These are phyloP conservation scores for Tachuris rubrigastra DNA, from an alignment of 2,113 vertebrate genomes.

Conservation along the genomic window DNA sequence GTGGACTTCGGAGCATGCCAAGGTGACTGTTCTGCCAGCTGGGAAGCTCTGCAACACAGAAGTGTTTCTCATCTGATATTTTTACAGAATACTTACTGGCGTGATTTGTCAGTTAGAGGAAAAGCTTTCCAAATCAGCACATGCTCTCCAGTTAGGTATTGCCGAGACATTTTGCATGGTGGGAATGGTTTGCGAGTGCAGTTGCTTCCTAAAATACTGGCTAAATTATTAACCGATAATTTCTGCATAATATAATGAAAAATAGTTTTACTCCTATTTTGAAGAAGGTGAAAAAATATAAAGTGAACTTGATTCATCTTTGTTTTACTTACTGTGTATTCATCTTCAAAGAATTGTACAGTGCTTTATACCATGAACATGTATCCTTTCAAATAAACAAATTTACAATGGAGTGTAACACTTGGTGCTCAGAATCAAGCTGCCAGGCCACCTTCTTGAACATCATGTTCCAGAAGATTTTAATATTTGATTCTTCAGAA, in stretches of 20 bases:
- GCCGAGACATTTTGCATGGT: neutral
- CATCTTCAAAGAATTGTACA: neutral
- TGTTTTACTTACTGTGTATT: neutral
- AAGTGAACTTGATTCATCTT: neutral
- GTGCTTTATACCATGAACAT: neutral
- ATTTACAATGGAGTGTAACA: neutral
- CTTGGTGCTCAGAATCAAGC: neutral
- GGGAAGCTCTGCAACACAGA: neutral
- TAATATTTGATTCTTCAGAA: neutral
- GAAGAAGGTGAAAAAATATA: neutral
- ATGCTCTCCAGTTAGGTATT: neutral
- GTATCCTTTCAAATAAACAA: neutral
- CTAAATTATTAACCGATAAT: neutral
- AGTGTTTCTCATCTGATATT: neutral
- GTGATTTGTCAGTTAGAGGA: neutral
- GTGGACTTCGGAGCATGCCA: neutral
- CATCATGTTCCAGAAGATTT: neutral
- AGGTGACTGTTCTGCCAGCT: neutral
- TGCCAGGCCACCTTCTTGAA: neutral
- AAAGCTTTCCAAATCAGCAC: neutral
- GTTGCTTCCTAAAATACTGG: neutral
- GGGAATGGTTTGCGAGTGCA: neutral
- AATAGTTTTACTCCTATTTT: neutral
- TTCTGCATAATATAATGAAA: neutral
- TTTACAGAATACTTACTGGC: neutral